Percentiles rank a stretch among this genome's conserved stretches.
Evolutionary conservation across 1,140 invertebrate genomes (phyloP).

Genomic region (Panulirus ornatus): DNA sequence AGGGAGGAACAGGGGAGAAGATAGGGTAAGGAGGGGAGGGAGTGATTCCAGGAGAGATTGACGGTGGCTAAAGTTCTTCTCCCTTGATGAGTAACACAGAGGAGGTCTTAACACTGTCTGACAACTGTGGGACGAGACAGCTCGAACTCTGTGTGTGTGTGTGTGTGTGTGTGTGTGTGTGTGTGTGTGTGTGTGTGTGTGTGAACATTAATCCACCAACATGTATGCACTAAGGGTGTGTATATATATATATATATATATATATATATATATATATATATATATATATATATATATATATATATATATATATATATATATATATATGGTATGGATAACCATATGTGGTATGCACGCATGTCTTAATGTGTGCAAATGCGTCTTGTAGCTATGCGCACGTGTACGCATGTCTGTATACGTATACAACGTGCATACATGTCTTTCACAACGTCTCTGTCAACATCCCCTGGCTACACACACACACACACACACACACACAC

Average conservation of each 20-base stretch:
- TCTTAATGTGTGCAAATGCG: no score
- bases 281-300: constrained; percentile 38
- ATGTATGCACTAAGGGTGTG: neutral
- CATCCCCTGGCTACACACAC: no score
- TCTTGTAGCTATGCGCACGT: no score
- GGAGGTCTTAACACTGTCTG: constrained; percentile 4
- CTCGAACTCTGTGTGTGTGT: neutral
- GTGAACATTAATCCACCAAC: neutral
- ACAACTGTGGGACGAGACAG: neutral
- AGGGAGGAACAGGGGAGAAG: neutral
- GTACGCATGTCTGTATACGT: no score
- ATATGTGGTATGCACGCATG: no score
- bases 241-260: constrained; percentile 5
- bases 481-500: no score
- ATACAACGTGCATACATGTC: no score
- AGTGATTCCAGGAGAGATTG: no score
- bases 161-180: constrained; percentile 20
- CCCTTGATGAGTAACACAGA: neutral
- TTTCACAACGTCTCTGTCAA: no score
- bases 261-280: constrained; percentile 16
- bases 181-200: constrained; percentile 9
- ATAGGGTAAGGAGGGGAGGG: neutral
- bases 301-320: neutral
- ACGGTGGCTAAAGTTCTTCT: no score
- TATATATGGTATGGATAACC: no score